Evolutionary conservation across 2,888 invertebrate genomes (phyloP), one percentile per base, ranked within the genome.

Genomic region (Pachliopta kotzebuea): DNA sequence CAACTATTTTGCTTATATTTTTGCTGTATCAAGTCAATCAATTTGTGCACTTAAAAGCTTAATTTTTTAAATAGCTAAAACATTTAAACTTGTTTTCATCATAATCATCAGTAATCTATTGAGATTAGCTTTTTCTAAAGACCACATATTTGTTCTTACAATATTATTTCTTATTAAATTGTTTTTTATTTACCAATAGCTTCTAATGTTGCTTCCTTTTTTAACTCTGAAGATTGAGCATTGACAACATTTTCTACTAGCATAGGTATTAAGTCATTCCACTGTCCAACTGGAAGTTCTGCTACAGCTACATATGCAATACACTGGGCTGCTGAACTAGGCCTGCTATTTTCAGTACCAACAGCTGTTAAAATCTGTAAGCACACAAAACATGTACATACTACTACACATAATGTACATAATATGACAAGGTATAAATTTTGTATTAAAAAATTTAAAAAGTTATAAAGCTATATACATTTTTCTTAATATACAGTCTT

Each of bases 311-410:
- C 98, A 84, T 98, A 98, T 0, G 99, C 99, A 56, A 99, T 98
- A 92, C 99, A 99, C 86, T 99, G 99, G 1, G 99, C 99, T 9
- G 99, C 99, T 60, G 98, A 98, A 76, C 98, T 98, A 2, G 99
- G 99, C 69, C 99, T 93, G 70, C 95, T 96, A 68, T 95, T 96
- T 92, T 99, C 99, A 68, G 99, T 99, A 67, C 99, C 99, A 74
- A 99, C 93, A 17, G 99, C 96, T 74, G 94, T 94, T 76, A 99
- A 91, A 77, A 98, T 97, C 98, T 98, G 80, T 57, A 53, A 61
- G 7, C n/a, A 20, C 21, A 21, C 4, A 4, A 45, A 45, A 45
- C 8, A 42, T 42, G 2, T n/a, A n/a, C n/a, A n/a, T n/a, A n/a
- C n/a, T 18, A 8, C 7, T 37, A 45, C 18, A 45, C n/a, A 18